A percentile compares a stretch with the other conserved stretches of the same genome.
These are phyloP conservation scores for Papilio protenor DNA, from an alignment of 2,888 invertebrate genomes.

Conservation along the genomic window DNA sequence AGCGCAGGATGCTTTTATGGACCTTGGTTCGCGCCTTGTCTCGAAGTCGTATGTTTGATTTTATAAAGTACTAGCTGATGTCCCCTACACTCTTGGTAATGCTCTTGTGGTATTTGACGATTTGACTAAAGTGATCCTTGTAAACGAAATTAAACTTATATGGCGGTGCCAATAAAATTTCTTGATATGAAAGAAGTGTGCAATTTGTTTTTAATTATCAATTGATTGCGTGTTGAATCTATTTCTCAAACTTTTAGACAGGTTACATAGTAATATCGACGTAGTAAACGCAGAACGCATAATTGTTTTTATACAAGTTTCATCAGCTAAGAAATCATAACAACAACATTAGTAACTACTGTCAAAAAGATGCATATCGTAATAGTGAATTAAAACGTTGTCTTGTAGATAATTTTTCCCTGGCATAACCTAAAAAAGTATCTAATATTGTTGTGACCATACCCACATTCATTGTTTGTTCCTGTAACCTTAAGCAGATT, in stretches of 20 bases:
- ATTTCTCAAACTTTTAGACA: not conserved
- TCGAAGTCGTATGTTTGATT: conserved; percentile 71
- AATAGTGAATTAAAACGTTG: not conserved
- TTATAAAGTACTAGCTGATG: conserved; percentile 18
- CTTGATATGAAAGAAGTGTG: not conserved
- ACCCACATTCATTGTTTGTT: too few species aligned
- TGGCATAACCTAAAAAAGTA: too few species aligned
- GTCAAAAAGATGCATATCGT: not conserved
- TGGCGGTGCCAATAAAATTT: not conserved
- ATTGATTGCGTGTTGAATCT: not conserved
- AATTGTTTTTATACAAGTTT: not conserved
- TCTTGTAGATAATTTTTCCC: not conserved
- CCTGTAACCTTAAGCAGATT: too few species aligned
- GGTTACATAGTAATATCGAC: not conserved
- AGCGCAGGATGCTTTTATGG: conserved; percentile 69
- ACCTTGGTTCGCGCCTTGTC: conserved; percentile 69
- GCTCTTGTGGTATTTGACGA: not conserved
- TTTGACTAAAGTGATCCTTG: not conserved
- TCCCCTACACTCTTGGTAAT: too few species aligned
- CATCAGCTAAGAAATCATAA: not conserved
- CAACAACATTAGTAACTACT: not conserved
- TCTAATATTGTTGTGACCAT: too few species aligned
- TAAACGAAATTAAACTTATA: not conserved
- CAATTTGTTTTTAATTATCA: not conserved
- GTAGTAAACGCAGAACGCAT: not conserved